Conservation (phyloP, 2,888 invertebrate species). For the Drosophila flavopinicola region DNA sequence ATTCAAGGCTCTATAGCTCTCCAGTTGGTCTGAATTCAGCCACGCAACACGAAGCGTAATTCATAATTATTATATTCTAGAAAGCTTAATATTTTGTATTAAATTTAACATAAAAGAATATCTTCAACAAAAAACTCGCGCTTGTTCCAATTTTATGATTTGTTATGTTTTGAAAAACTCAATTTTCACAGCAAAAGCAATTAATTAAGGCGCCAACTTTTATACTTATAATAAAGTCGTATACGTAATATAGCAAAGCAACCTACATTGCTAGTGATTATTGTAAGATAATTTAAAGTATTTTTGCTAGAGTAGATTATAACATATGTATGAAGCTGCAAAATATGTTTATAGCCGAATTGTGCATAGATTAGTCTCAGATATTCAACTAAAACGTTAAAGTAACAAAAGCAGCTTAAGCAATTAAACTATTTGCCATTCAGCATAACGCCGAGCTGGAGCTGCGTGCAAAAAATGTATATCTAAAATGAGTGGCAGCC, state of each 20-base stretch:
- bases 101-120: too few species aligned
- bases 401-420: too few species aligned
- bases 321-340: constrained; percentile 1
- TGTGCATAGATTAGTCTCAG: too few species aligned
- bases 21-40: too few species aligned
- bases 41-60: too few species aligned
- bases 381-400: too few species aligned
- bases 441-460: constrained; percentile 1
- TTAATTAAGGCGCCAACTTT: background rate
- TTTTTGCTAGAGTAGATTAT: constrained; percentile 9
- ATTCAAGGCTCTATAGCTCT: too few species aligned
- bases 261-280: background rate
- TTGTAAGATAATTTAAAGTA: background rate
- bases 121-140: too few species aligned
- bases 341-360: constrained; percentile 2
- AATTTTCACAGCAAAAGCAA: background rate
- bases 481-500: constrained; percentile 48
- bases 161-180: too few species aligned
- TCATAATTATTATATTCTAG: too few species aligned
- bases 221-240: background rate
- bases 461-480: constrained; percentile 6
- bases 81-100: too few species aligned
- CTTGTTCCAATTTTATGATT: too few species aligned
- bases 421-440: constrained; percentile 50
- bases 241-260: constrained; percentile 4